These are phyloP conservation scores for Caenorhabditis virilis DNA, from an alignment of 2,888 invertebrate species.

Conservation along the genomic window DNA sequence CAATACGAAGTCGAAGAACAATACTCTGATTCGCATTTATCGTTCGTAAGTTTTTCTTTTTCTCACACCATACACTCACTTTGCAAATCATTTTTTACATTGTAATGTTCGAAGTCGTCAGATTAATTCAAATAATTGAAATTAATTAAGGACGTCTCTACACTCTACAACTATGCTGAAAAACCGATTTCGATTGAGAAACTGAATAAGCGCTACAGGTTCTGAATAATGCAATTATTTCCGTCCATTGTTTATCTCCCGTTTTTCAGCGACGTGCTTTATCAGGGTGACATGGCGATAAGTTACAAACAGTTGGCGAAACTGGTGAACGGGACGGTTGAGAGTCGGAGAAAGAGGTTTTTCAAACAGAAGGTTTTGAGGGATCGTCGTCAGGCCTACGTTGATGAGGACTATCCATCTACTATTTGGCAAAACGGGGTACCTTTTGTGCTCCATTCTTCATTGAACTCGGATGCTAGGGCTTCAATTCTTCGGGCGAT, in stretches of 20 bases:
- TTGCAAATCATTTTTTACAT: not conserved
- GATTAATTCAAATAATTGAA: not conserved
- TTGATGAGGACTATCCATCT: constrained; percentile 40
- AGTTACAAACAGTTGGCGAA: constrained; percentile 28
- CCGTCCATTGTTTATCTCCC: not conserved
- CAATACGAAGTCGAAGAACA: constrained; percentile 33
- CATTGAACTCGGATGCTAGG: constrained; percentile 28
- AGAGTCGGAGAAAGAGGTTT: not conserved
- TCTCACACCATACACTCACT: too few species aligned
- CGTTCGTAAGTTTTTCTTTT: constrained; percentile 23
- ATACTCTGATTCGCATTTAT: constrained; percentile 25
- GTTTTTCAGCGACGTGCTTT: constrained; percentile 36
- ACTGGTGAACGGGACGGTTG: constrained; percentile 31
- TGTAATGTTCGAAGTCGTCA: too few species aligned
- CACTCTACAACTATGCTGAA: constrained; percentile 35
- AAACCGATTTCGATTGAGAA: constrained; percentile 38
- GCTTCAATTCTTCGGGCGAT: constrained; percentile 41
- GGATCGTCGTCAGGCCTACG: constrained; percentile 19
- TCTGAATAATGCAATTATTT: not conserved
- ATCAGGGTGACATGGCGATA: constrained; percentile 47
- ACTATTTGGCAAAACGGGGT: constrained; percentile 48
- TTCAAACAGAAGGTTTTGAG: not conserved
- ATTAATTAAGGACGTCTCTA: constrained; percentile 40
- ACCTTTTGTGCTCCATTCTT: constrained; percentile 37
- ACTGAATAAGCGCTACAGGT: constrained; percentile 43